Conservation (phyloP, 2,797 vertebrate species). For the Buceros bicornis region DNA sequence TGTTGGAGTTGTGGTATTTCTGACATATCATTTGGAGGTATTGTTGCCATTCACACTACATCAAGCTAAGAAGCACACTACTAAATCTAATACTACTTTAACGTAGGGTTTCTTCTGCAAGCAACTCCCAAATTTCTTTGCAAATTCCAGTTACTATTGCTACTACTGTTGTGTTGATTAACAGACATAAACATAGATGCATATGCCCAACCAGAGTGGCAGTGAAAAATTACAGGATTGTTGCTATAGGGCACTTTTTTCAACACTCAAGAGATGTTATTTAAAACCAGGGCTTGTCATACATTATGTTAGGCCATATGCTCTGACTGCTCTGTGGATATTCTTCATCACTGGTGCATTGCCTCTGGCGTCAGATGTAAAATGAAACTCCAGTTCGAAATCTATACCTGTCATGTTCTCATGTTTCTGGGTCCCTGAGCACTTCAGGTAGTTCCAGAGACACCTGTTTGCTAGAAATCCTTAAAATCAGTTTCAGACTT, state of each 20-base stretch:
- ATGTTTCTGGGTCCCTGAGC: slow-evolving; percentile 17
- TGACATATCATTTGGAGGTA: not conserved
- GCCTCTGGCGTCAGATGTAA: slow-evolving; percentile 18
- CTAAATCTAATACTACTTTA: not conserved
- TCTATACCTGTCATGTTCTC: slow-evolving; percentile 35
- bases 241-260: not conserved
- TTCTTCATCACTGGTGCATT: not conserved
- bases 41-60: not conserved
- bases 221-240: not conserved
- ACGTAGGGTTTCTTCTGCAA: not conserved
- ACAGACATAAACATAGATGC: not conserved
- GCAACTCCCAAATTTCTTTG: not conserved
- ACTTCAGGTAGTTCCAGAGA: slow-evolving; percentile 30
- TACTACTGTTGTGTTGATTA: not conserved
- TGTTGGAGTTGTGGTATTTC: not conserved
- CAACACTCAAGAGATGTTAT: not conserved
- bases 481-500: not conserved
- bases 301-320: slow-evolving; percentile 49
- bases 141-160: not conserved
- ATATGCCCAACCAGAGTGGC: not conserved
- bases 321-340: slow-evolving; percentile 1
- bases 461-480: slow-evolving; percentile 22
- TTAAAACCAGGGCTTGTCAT: slow-evolving; percentile 40
- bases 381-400: slow-evolving; percentile 38
- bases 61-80: not conserved